Evolutionary conservation across 2,797 vertebrate genomes (phyloP), one percentile per base, ranked within the genome.

Genomic region (Eulemur albifrons): DNA sequence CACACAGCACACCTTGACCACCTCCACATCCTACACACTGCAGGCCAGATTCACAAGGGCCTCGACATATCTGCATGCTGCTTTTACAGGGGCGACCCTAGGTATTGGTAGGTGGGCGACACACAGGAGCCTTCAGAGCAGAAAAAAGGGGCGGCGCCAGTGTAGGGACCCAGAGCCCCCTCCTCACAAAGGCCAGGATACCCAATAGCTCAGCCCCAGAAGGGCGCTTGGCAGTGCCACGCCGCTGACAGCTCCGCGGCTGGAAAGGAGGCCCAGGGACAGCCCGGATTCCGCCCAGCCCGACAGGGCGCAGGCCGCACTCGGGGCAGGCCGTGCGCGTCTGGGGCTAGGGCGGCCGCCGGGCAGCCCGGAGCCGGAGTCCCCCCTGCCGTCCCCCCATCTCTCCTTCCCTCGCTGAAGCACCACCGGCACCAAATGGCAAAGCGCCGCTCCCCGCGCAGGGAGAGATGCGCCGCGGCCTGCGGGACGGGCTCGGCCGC

Each of bases 311-410:
- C 92, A 13, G 38, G 63, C 59, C 45, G 80, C 67, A 54, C 88
- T 38, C 32, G 15, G 70, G 69, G 63, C 73, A 23, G 89, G 83
- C 89, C 20, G 50, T 9, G 85, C 81, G 75, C n/a, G 96, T 75
- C 80, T 61, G 69, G 84, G 86, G 61, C 25, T 54, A 80, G 89
- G 79, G 81, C 87, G 81, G 84, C 45, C n/a, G 48, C 86, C 63
- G 11, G 85, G 54, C 96, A 12, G 93, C 93, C 87, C 77, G 82
- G 84, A 95, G 92, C 97, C 67, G 97, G 88, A 97, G 97, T 96
- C 97, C 98, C 98, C 98, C 97, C 85, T 96, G 91, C 54, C 85
- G 97, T 97, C 95, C 97, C 98, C 98, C 97, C 97, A 97, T 97
- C 93, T 84, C 94, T 94, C 95, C 98, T 98, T 98, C 97, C 97